These are phyloP conservation scores for Diachasma alloeum DNA, from an alignment of 1,140 invertebrate genomes.

Conservation along the genomic window DNA sequence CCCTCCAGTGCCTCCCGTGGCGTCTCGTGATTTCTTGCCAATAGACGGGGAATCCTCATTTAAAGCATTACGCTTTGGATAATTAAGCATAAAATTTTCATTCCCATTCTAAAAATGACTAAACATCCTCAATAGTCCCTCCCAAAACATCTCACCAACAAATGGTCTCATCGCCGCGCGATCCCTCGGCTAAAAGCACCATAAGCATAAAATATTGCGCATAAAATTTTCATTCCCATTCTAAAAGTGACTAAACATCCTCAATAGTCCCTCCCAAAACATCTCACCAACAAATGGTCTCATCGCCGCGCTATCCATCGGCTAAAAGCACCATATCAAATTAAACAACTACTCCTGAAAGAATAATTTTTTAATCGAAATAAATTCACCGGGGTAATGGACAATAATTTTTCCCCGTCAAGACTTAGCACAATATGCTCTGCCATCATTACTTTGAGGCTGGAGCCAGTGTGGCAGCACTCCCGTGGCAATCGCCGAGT, in stretches of 20 bases:
- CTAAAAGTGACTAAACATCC: no score
- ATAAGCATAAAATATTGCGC: no score
- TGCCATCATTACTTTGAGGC: conserved; percentile 29
- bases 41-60: no score
- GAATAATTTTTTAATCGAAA: not conserved
- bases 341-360: not conserved
- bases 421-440: conserved; percentile 30
- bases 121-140: not conserved
- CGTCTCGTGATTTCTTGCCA: no score
- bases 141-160: no score
- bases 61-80: no score
- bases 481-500: conserved; percentile 3
- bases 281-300: no score
- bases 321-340: not conserved
- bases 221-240: no score
- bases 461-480: conserved; percentile 23
- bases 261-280: not conserved
- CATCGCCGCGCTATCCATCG: not conserved
- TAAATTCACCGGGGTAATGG: not conserved
- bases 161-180: no score
- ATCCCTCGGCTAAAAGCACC: not conserved
- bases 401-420: not conserved
- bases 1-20: no score
- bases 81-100: no score
- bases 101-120: no score